Conservation (phyloP, 2,888 invertebrate species). For the Thereva unica region DNA sequence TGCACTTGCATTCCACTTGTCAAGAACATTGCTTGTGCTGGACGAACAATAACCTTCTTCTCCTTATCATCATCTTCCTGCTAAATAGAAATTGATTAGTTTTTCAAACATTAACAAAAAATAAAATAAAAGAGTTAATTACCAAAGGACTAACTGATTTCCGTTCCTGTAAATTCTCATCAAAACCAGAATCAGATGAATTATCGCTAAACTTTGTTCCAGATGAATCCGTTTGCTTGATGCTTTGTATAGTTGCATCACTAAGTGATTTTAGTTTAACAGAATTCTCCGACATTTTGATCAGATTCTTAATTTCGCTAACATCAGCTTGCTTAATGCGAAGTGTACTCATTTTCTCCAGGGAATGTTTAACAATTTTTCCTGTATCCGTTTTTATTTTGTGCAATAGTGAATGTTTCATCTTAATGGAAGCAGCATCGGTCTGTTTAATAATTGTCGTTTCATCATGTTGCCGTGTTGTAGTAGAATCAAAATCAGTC, state of each 20-base stretch:
- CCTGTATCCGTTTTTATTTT: constrained; percentile 49
- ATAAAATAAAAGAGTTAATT: constrained; percentile 25
- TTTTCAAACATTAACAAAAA: not conserved
- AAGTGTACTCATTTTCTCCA: constrained; percentile 47
- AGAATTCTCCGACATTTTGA: constrained; percentile 41
- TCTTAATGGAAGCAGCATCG: constrained; percentile 38
- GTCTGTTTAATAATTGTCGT: not conserved
- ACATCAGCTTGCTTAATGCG: constrained; percentile 45
- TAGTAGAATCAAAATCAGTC: constrained; percentile 45
- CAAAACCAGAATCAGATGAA: constrained; percentile 75
- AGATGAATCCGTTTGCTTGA: constrained; percentile 44
- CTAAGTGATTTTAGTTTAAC: constrained; percentile 4
- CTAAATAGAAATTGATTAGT: constrained; percentile 26
- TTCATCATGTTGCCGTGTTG: constrained; percentile 36
- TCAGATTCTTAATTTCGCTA: constrained; percentile 43
- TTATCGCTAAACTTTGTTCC: constrained; percentile 64
- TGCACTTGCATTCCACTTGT: constrained; percentile 51
- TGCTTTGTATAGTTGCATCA: constrained; percentile 7
- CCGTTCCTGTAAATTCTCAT: constrained; percentile 61
- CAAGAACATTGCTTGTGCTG: constrained; percentile 51
- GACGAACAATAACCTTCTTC: constrained; percentile 47
- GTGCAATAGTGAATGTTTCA: constrained; percentile 44
- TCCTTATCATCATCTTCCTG: constrained; percentile 49
- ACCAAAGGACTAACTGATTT: constrained; percentile 55
- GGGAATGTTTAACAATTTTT: constrained; percentile 48